Percentiles rank a stretch among this genome's conserved stretches.
phyloP scores from a whole-genome alignment of 2,113 vertebrate species.

The Muscicapa adusta region DNA sequence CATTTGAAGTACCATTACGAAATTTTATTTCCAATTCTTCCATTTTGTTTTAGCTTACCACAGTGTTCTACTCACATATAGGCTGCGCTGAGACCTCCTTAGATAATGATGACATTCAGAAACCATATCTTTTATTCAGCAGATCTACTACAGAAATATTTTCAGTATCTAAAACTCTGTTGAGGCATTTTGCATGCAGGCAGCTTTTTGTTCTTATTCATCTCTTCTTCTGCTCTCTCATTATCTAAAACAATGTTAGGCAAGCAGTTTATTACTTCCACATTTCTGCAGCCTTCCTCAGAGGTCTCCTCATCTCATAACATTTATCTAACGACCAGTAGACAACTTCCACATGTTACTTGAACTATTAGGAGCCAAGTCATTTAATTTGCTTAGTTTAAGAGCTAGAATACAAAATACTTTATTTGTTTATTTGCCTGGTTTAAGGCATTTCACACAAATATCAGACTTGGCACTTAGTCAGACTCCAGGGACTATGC shows the following conservation, averaged over 20 bases:
- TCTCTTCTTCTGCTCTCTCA: neutral
- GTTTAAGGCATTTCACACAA: constrained; percentile 26
- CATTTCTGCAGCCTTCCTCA: neutral
- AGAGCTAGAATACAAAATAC: neutral
- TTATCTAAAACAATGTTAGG: neutral
- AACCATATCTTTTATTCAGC: neutral
- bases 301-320: neutral
- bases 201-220: neutral
- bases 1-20: neutral
- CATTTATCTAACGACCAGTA: neutral
- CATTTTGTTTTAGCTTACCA: neutral
- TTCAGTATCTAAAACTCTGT: neutral
- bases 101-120: neutral
- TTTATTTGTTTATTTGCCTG: constrained; percentile 25
- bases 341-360: neutral
- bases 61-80: neutral
- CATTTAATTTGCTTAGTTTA: neutral
- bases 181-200: neutral
- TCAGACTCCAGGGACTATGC: neutral
- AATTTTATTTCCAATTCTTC: neutral
- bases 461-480: neutral
- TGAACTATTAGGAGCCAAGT: neutral
- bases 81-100: neutral
- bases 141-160: neutral
- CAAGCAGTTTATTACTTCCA: neutral